Evolutionary conservation across 1,140 invertebrate species (phyloP), one percentile per base, ranked within the genome.

Genomic region (Papilio dardanus): DNA sequence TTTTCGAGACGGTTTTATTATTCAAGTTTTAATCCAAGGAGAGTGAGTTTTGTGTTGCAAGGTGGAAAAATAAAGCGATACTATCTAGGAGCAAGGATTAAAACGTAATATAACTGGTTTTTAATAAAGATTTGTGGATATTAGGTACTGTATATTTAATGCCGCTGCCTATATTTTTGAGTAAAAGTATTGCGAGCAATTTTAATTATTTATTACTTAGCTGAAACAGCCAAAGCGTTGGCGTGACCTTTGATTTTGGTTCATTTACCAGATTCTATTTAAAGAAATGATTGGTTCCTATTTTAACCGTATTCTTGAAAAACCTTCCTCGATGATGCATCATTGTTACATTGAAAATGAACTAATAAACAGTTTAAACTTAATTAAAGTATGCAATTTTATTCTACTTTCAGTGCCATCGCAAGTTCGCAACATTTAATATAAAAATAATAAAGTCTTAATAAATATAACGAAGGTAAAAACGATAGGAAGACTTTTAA

Each of bases 31-130:
- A 1, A 7, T 68, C n/a, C 66, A 68, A 68, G 66, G 66, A 40
- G 37, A 68, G 35, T 35, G 10, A 40, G 66, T 33, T 68, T 40
- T 68, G 24, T 68, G 19, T 40, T 21, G 66, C n/a, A 68, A 68
- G 35, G 8, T 37, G 35, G 35, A 68, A 68, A 68, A 40, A 33
- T 31, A 66, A n/a, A 3, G 65, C 31, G 31, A 35, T 12, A 67
- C n/a, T 37, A n/a, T 33, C 28, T 33, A 31, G 10, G 31, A 67
- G n/a, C 30, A 31, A 33, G 65, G 30, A 19, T 67, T 35, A 10
- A 37, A 33, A 31, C 12, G 24, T 35, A 67, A 67, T 33, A 50
- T 46, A 50, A 50, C 46, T 50, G 19, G 46, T 50, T 50, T 50
- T 50, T 21, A 21, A 21, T 50, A 6, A 50, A 50, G n/a, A 50